Evolutionary conservation across 2,888 invertebrate species (phyloP), one percentile per base, ranked within the genome.

Genomic region (Stenodera caucasica): DNA sequence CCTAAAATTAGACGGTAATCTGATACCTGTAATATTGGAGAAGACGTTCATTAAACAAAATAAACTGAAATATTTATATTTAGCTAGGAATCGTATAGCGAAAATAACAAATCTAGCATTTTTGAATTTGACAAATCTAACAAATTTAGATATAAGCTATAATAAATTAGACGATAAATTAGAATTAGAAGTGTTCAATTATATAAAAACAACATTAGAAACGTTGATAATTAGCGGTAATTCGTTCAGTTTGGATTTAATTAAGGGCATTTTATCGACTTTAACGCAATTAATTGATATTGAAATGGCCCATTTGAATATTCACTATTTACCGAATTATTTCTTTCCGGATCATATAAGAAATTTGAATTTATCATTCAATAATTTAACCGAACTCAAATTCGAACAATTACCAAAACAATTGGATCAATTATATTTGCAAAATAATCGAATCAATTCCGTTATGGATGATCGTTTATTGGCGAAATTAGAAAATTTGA

Each of bases 51-150:
- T 84, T 14, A 82, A 82, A 64, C 86, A 86, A 55, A 72, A 73
- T 37, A 75, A 76, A 57, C 62, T 77, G 18, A 72, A 68, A 56
- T 72, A 80, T 57, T 78, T 90, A 61, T 82, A 86, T 71, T 81
- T 92, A 65, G 87, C 90, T 49, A 84, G 87, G 73, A 92, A 92
- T 78, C 85, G 90, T 51, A 82, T 93, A 66, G 90, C 88, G 40
- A 86, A 90, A 77, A 84, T 93, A 69, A 89, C 90, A 65, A 86
- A 88, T 58, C 85, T 86, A 67, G 89, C 92, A 53, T 90, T 93
- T 75, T 82, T 85, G 67, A 91, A 91, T 80, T 82, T 90, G 65
- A 86, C 88, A 53, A 84, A 85, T 61, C 83, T 92, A 59, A 81
- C 83, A 62, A 86, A 88, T 70, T 81, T 93, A 66, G 91, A 92